A percentile compares a stretch with the other conserved stretches of the same genome.
Evolutionary conservation across 2,888 invertebrate species (phyloP).

Genomic region (Germaria angustata): DNA sequence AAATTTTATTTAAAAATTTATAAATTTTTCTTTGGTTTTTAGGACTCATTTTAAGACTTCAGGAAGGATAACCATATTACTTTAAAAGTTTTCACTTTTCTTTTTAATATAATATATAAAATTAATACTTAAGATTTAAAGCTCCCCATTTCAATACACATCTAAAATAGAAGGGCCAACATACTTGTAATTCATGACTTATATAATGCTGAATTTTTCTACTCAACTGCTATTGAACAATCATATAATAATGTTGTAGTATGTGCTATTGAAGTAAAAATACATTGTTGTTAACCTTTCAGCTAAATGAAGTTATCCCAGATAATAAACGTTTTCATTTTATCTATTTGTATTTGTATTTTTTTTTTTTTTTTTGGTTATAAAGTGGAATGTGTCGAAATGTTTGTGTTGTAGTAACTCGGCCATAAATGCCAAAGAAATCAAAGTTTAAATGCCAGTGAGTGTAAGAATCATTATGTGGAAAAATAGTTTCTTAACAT

Average conservation of each 20-base stretch:
- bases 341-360: background rate
- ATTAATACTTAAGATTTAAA: no score
- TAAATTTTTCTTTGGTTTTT: no score
- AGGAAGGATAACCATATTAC: no score
- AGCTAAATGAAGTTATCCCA: conserved; percentile 57
- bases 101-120: no score
- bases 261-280: conserved; percentile 26
- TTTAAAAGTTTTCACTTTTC: no score
- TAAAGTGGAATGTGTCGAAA: conserved; percentile 61
- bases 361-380: conserved; percentile 17
- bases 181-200: background rate
- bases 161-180: no score
- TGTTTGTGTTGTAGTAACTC: conserved; percentile 42
- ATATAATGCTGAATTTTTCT: background rate
- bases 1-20: no score
- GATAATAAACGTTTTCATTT: conserved; percentile 59
- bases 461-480: conserved; percentile 4
- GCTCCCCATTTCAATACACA: no score
- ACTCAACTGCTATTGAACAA: background rate
- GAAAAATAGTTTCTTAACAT: conserved; percentile 27
- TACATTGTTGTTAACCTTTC: conserved; percentile 54
- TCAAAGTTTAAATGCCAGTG: conserved; percentile 64
- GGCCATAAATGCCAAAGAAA: conserved; percentile 65
- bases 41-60: no score
- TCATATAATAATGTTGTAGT: conserved; percentile 33